Conservation (phyloP, 2,888 invertebrate genomes). For the Microchrysa polita region DNA sequence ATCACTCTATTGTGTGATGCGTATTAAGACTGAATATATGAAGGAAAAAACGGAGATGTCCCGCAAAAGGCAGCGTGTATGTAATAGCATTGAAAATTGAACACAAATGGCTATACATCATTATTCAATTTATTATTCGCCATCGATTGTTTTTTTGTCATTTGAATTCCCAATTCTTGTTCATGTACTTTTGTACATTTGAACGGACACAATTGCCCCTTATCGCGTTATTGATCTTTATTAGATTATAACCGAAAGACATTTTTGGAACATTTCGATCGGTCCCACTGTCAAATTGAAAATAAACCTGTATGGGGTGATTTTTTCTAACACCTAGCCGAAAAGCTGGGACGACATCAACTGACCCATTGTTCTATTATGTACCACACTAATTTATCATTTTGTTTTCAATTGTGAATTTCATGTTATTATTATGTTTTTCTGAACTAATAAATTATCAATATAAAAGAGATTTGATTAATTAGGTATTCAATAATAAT, state of each 20-base stretch:
- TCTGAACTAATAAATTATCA: slow-evolving; percentile 33
- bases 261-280: slow-evolving; percentile 30
- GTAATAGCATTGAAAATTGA: slow-evolving; percentile 30
- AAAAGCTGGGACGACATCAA: slow-evolving; percentile 15
- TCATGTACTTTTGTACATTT: neutral
- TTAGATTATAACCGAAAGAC: slow-evolving; percentile 31
- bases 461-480: slow-evolving; percentile 42
- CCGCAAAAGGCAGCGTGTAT: neutral
- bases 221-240: slow-evolving; percentile 37
- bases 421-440: slow-evolving; percentile 16
- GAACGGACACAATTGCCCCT: slow-evolving; percentile 30
- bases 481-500: slow-evolving; percentile 27
- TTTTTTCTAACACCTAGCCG: neutral
- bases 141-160: slow-evolving; percentile 41
- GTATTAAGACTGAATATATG: neutral
- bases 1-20: slow-evolving; percentile 10
- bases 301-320: neutral
- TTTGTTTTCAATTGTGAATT: slow-evolving; percentile 11
- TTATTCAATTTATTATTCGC: slow-evolving; percentile 28
- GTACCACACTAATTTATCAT: slow-evolving; percentile 28
- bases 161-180: slow-evolving; percentile 12
- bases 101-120: slow-evolving; percentile 36
- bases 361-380: slow-evolving; percentile 12
- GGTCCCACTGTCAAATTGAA: slow-evolving; percentile 8
- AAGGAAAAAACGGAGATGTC: neutral